Conservation (phyloP, 2,797 vertebrate genomes). For the Carduelis carduelis region DNA sequence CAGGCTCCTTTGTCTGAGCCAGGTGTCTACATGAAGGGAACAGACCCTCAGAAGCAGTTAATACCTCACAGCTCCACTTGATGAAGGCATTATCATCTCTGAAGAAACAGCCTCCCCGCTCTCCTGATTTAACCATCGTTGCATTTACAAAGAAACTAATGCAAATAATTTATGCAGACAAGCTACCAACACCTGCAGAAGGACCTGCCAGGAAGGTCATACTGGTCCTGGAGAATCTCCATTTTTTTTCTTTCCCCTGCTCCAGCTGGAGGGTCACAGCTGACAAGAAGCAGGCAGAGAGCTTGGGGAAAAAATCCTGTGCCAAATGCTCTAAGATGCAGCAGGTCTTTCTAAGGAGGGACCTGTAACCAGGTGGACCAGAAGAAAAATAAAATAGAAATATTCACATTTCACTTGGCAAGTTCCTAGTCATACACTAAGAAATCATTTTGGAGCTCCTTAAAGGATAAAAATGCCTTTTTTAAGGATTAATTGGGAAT, state of each 20-base stretch:
- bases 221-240: not conserved
- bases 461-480: not conserved
- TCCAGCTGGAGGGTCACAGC: not conserved
- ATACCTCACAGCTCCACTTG: not conserved
- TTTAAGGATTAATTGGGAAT: not conserved
- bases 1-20: not conserved
- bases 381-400: not conserved
- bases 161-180: not conserved
- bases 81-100: not conserved
- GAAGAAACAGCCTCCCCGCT: not conserved
- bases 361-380: not conserved
- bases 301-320: not conserved
- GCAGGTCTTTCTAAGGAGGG: not conserved
- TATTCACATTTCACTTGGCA: not conserved
- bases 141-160: not conserved
- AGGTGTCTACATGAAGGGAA: not conserved
- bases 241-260: not conserved
- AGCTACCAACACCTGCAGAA: not conserved
- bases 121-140: not conserved
- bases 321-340: not conserved
- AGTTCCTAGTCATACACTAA: not conserved
- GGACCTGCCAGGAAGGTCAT: not conserved
- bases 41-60: not conserved
- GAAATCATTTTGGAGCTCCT: not conserved
- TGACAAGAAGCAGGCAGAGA: not conserved